A percentile compares a stretch with the other conserved stretches of the same genome.
phyloP scores from a whole-genome alignment of 1,140 invertebrate genomes.

The Zaprionus nigranus region DNA sequence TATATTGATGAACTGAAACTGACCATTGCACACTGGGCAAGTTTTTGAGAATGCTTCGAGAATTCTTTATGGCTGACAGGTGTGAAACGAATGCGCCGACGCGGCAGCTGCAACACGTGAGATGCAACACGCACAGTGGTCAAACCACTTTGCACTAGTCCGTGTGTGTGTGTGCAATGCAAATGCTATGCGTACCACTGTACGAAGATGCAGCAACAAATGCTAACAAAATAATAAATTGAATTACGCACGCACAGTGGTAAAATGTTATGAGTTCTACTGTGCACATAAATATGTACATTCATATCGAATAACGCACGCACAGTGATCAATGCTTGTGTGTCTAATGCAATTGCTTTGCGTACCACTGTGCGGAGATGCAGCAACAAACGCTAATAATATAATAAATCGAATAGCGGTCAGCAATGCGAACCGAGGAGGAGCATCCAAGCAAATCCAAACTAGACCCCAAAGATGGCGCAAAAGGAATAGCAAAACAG shows the following conservation, averaged over 20 bases:
- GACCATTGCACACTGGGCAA: conserved; percentile 62
- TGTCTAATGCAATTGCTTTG: background rate
- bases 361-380: conserved; percentile 52
- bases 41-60: conserved; percentile 52
- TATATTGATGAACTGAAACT: conserved; percentile 59
- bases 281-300: conserved; percentile 22
- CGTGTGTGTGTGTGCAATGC: background rate
- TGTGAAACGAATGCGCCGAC: conserved; percentile 69
- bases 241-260: conserved; percentile 46
- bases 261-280: conserved; percentile 34
- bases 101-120: conserved; percentile 61
- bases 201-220: conserved; percentile 47
- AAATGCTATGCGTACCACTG: conserved; percentile 49
- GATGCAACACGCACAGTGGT: conserved; percentile 57
- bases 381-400: conserved; percentile 73
- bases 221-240: conserved; percentile 82
- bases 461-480: conserved; percentile 56
- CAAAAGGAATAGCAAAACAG: conserved; percentile 67
- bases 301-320: no score
- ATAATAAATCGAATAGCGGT: conserved; percentile 80
- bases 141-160: background rate
- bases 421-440: conserved; percentile 52
- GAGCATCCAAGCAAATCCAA: conserved; percentile 73
- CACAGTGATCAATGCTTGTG: no score
- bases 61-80: conserved; percentile 74